Evolutionary conservation across 2,888 invertebrate species (phyloP).

Genomic region (Limnephilus auricula): DNA sequence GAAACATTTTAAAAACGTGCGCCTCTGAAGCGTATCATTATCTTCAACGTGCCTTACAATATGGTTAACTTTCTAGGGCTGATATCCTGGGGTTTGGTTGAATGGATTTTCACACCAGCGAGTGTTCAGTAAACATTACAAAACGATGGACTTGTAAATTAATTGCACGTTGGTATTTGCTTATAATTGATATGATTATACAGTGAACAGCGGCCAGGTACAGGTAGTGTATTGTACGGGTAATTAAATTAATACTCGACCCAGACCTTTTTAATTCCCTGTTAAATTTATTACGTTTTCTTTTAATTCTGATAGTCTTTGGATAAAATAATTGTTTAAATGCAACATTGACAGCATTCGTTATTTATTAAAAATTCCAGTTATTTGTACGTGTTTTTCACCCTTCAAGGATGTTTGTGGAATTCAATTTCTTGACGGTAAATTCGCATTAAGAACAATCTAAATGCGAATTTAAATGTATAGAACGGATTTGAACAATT

Average conservation of each 20-base stretch:
- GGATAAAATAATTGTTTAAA: neutral
- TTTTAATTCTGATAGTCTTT: neutral
- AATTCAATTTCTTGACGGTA: too few species aligned
- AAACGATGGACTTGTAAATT: neutral
- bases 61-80: too few species aligned
- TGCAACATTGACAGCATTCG: too few species aligned
- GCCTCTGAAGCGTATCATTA: too few species aligned
- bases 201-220: neutral
- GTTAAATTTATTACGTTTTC: neutral
- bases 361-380: neutral
- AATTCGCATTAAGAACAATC: too few species aligned
- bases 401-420: too few species aligned
- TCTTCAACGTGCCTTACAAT: too few species aligned
- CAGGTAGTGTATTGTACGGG: neutral
- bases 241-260: neutral
- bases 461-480: too few species aligned
- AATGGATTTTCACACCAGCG: neutral
- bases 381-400: too few species aligned
- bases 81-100: neutral
- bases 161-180: neutral
- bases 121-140: neutral
- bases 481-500: too few species aligned
- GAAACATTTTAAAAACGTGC: too few species aligned
- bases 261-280: neutral
- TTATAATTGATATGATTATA: neutral